Evolutionary conservation across 2,888 invertebrate species (phyloP), one percentile per base, ranked within the genome.

Genomic region (Iphiclides podalirius): DNA sequence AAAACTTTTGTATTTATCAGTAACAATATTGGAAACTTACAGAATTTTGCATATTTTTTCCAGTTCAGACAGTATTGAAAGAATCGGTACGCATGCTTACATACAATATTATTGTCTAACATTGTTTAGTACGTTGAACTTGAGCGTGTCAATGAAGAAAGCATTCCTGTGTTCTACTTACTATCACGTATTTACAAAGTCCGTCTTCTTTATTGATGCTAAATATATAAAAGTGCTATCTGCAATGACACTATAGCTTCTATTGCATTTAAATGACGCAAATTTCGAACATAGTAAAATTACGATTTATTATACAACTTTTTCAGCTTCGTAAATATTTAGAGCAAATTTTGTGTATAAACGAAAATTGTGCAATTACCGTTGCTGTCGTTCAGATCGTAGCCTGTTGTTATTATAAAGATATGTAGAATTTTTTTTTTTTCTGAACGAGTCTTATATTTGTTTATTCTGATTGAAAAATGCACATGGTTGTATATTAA

Each of bases 71-170:
- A 70, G 67, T 79, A 67, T 75, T 76, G 72, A 76, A 75, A 70
- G 57, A 77, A 75, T 76, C 72, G 83, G 83, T 84, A 83, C 80
- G 83, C 84, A 82, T 83, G 84, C 72, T 68, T 68, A 67, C 44
- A 41, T 49, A 50, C 34, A 49, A 48, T 52, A 31, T 48, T 49
- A 46, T 33, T 40, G 31, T 47, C 37, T 56, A 54, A 56, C 3
- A 20, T 34, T 13, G 9, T 6, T 2, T 31, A 20, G 11, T 39
- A 36, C 20, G 9, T 40, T 43, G 34, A n/a, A 9, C 23, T 31
- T 15, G 11, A 26, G 4, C 1, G 12, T 28, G 23, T 42, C 48
- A 33, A 31, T 42, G 42, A 17, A 37, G 14, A 33, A 48, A 23
- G 33, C 37, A 37, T n/a, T n/a, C n/a, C n/a, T n/a, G n/a, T n/a